Base-by-base conservation (phyloP, 2,113 vertebrate species). In the Gopherus flavomarginatus region DNA sequence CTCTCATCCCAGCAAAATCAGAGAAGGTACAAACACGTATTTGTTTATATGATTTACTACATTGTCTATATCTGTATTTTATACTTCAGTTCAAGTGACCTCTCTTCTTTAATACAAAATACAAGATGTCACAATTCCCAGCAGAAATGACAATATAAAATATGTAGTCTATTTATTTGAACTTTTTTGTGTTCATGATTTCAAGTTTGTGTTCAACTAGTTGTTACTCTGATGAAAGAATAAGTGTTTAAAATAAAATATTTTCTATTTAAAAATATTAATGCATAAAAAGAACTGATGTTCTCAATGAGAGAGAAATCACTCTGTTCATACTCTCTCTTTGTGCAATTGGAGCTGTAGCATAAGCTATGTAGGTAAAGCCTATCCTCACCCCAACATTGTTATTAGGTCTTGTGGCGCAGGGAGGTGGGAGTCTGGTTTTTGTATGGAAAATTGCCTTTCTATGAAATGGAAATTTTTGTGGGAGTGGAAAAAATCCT, bases 81-180 rank as follows among this genome's bases (percentile, higher is more conserved):
- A 4, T 11, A 1, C 2, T 1, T 29, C 44, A 27, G 11, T 31
- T 1, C 29, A 1, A 8, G 3, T 21, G 38, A 14, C 2, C 4
- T 1, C 83, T 31, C 81, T 0, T 50, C 1, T 0, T 69, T 3
- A 0, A 21, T 38, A 4, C 1, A 31, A 38, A 1, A 0, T 1
- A 1, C 50, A 2, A 2, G 2, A 3, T 0, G 6, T 14, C 44
- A 2, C 29, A 49, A 19, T 77, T 0, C 4, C 5, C 5, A 1
- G 24, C 6, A 35, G 52, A 0, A 3, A 21, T 78, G 42, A 29
- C 42, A 27, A 13, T 44, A 27, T 4, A 47, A 78, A 78, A 78
- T 27, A 4, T 69, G 17, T 42, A 26, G 12, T 26, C 21, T 77
- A 44, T 44, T 77, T 47, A 27, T 38, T 38, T 17, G 35, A 22